A percentile compares a stretch with the other conserved stretches of the same genome.
Evolutionary conservation across 1,140 invertebrate genomes (phyloP).

Genomic region (Drosophila sechellia): DNA sequence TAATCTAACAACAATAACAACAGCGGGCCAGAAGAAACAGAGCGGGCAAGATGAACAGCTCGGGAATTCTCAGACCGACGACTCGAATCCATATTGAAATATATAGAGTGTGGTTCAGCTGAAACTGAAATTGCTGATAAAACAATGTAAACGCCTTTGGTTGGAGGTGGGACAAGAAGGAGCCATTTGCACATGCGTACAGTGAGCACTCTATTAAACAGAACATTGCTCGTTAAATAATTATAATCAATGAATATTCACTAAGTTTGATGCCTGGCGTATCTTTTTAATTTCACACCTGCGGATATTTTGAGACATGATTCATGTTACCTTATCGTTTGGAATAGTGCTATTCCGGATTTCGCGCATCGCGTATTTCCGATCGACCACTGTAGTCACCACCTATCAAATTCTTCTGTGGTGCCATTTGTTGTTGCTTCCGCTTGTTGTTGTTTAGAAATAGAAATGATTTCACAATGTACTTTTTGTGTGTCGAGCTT

Average conservation of each 20-base stretch:
- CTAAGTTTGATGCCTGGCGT: not conserved
- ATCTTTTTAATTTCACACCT: not conserved
- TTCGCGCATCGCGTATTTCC: constrained; percentile 15
- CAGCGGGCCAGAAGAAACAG: constrained; percentile 32
- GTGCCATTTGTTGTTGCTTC: constrained; percentile 45
- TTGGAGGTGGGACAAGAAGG: constrained; percentile 16
- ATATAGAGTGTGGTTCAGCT: constrained; percentile 47
- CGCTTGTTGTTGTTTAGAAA: constrained; percentile 73
- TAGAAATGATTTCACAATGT: constrained; percentile 79
- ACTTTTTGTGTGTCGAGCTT: constrained; percentile 57
- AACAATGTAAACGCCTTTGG: constrained; percentile 43
- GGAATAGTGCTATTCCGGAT: constrained; percentile 6
- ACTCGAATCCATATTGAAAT: constrained; percentile 39
- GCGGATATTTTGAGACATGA: not conserved
- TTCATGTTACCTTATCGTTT: not conserved
- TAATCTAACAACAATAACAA: constrained; percentile 53
- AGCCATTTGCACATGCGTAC: constrained; percentile 30
- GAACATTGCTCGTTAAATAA: too few species aligned
- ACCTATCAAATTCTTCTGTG: constrained; percentile 43
- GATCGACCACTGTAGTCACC: constrained; percentile 30
- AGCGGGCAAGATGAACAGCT: constrained; percentile 28
- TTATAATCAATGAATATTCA: too few species aligned
- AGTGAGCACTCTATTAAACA: not conserved
- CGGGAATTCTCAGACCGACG: constrained; percentile 22
- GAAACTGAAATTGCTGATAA: constrained; percentile 60